Base-by-base conservation (phyloP, 2,888 invertebrate genomes). In the Andrena chrysosceles region DNA sequence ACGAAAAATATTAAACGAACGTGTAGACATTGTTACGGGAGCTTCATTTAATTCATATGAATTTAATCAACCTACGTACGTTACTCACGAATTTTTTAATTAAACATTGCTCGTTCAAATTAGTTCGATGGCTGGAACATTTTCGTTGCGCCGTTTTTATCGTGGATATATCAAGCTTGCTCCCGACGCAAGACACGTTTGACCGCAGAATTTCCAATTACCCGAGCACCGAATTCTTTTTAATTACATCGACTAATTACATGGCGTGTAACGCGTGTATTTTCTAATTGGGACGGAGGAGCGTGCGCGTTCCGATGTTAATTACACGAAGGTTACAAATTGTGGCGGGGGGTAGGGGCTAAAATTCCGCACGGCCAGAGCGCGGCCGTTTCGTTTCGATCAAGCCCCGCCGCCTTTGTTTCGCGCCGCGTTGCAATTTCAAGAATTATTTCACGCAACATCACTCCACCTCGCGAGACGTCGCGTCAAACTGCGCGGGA, bases 381-480 rank as follows among this genome's bases (percentile, higher is more conserved):
- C 35, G 35, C 23, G 33, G 13, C 13, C 42, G 48, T 63, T 35
- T 29, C 26, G 35, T 33, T 64, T 64, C 77, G 63, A 69, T 64
- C 69, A 29, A 20, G 10, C 42, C 0, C 16, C 16, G 33, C 26
- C 48, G 35, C 52, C 29, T 69, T 66, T 78, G 80, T 80, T 80
- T 13, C 64, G 35, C 42, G 66, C n/a, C 60, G 70, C 60, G 35
- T 71, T 52, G 42, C 64, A 54, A 70, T 66, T 31, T 79, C 52
- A 31, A 60, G 80, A 80, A 80, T 66, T 80, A 71, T 80, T 80
- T 80, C 79, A 79, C 80, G 68, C 72, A 59, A 81, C 81, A 68
- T 81, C 80, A 6, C 20, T 80, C 54, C 7, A n/a, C 31, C 20
- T 52, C 33, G 26, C 66, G 42, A 26, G 3, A 68, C 35, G 71